Evolutionary conservation across 2,797 vertebrate species (phyloP).

Genomic region (Pseudochirops cupreus): DNA sequence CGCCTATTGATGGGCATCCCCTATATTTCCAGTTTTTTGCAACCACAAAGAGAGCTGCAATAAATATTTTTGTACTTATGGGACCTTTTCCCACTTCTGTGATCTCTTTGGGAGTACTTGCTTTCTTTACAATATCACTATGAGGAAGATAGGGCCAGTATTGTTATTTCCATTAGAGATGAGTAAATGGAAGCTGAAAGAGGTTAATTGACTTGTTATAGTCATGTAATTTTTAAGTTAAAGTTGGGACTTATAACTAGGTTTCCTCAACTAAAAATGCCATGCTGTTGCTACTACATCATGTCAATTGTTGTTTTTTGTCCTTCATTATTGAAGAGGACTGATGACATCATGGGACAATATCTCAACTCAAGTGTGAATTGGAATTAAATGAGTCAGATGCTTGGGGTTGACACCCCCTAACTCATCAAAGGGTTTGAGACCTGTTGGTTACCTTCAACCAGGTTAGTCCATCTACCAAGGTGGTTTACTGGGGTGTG

Average conservation of each 20-base stretch:
- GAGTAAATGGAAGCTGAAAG: neutral
- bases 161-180: neutral
- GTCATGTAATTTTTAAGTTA: neutral
- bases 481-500: neutral
- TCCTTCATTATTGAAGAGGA: neutral
- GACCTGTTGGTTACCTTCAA: neutral
- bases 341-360: neutral
- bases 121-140: neutral
- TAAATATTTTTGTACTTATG: too few relatives aligned
- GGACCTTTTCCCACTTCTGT: too few relatives aligned
- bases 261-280: neutral
- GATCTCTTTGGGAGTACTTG: neutral
- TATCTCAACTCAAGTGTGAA: neutral
- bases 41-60: too few relatives aligned
- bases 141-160: neutral
- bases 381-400: neutral
- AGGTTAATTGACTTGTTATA: neutral
- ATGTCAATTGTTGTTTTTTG: neutral
- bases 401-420: neutral
- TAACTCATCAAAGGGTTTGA: neutral
- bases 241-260: neutral
- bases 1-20: too few relatives aligned
- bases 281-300: neutral
- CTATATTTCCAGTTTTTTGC: too few relatives aligned
- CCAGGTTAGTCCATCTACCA: neutral